phyloP scores from a whole-genome alignment of 2,113 vertebrate species.

The Rhabdornis inornatus region DNA sequence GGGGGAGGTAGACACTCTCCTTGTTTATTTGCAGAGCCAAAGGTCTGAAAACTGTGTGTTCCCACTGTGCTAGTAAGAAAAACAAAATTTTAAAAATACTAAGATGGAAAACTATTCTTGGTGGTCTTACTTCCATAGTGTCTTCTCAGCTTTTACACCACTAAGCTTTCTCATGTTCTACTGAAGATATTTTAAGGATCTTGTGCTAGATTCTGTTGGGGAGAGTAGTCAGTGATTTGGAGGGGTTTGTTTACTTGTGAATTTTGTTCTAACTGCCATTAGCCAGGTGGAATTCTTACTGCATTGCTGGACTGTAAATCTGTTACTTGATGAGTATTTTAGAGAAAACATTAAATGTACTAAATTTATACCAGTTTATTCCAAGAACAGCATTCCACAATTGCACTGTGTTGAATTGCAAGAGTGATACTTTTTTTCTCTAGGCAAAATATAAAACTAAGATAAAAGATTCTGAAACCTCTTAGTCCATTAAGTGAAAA shows the following conservation, averaged over 20 bases:
- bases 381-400: conserved; percentile 33
- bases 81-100: background rate
- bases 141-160: background rate
- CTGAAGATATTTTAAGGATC: background rate
- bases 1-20: background rate
- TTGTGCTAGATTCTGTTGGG: background rate
- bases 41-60: background rate
- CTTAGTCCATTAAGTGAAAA: background rate
- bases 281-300: conserved; percentile 28
- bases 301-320: conserved; percentile 31
- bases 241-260: background rate
- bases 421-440: background rate
- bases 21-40: background rate
- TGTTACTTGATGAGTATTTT: conserved; percentile 27
- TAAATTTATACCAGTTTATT: conserved; percentile 24
- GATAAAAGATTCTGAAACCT: background rate
- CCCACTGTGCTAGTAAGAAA: background rate
- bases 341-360: conserved; percentile 23
- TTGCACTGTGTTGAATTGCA: background rate
- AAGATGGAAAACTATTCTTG: background rate
- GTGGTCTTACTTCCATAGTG: background rate
- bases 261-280: conserved; percentile 1
- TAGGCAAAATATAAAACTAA: conserved; percentile 15
- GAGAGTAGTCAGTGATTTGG: background rate
- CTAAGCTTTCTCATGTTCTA: background rate